Evolutionary conservation across 2,797 vertebrate species (phyloP).

Genomic region (Momotus momota): DNA sequence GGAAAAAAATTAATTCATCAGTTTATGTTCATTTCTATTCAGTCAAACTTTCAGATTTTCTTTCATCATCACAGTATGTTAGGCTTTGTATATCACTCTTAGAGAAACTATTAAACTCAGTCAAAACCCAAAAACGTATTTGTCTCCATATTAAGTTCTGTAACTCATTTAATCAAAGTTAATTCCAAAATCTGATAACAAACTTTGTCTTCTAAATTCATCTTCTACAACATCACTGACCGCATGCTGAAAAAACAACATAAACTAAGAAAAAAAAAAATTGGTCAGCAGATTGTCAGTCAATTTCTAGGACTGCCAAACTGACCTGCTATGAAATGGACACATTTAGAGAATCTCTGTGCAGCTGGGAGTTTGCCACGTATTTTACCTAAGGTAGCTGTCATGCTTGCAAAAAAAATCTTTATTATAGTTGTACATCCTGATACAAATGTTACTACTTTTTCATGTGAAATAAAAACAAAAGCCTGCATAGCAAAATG

Average conservation of each 20-base stretch:
- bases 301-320: background rate
- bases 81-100: background rate
- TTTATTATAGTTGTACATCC: background rate
- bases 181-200: background rate
- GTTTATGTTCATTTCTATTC: background rate
- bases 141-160: background rate
- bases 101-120: background rate
- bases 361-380: background rate
- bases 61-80: background rate
- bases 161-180: background rate
- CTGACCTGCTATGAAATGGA: background rate
- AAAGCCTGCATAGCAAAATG: background rate
- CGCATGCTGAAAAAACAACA: background rate
- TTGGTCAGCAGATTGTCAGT: background rate
- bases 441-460: background rate
- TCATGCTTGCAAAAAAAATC: background rate
- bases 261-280: background rate
- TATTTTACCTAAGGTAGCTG: background rate
- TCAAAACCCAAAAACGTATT: background rate
- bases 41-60: background rate
- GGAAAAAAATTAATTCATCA: background rate
- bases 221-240: background rate
- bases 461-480: background rate
- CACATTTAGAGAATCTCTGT: background rate
- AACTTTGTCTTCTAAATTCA: background rate